Base-by-base conservation (phyloP, 2,888 invertebrate genomes). In the Leptura quadrifasciata region DNA sequence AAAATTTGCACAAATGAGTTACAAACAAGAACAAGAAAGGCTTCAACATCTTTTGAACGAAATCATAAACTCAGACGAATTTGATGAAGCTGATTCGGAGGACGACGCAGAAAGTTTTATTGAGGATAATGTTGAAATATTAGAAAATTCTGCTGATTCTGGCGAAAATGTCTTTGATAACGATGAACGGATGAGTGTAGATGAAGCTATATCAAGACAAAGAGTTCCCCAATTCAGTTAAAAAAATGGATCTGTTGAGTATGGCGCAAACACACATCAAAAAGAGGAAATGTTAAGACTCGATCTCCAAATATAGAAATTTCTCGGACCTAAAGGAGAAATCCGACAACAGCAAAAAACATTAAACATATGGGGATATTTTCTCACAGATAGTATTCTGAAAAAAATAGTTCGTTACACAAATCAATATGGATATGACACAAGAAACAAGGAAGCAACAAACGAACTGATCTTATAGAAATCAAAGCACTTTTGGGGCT, bases 401-500 rank as follows among this genome's bases (percentile, higher is more conserved):
- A 10, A 52, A 52, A 52, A 6, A 12, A n/a, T 52, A 6, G 52
- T 52, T n/a, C 52, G 12, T 52, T 52, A 10, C n/a, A 52, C 52
- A 52, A 52, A 27, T 27, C 27, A 27, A 52, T 6, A 52, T 52
- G n/a, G 52, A 52, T 52, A n/a, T 10, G 27, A 6, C 27, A 27
- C 3, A 27, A 27, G 6, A 27, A 27, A 27, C 27, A 27, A 27
- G 6, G 4, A 6, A 27, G 27, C 6, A 27, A 27, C 27, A 27
- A 27, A 27, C 27, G 6, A 27, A 58, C 73, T 57, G 52, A 60
- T 58, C n/a, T 21, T 58, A 55, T 60, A 24, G 68, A 74, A 60
- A 39, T 74, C n/a, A 74, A 63, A 63, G 69, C 74, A 9, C 63
- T 74, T 21, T 8, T 74, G 17, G 63, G 69, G 55, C 74, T 74